phyloP scores from a whole-genome alignment of 2,113 vertebrate genomes.

The Hippopotamus amphibius region DNA sequence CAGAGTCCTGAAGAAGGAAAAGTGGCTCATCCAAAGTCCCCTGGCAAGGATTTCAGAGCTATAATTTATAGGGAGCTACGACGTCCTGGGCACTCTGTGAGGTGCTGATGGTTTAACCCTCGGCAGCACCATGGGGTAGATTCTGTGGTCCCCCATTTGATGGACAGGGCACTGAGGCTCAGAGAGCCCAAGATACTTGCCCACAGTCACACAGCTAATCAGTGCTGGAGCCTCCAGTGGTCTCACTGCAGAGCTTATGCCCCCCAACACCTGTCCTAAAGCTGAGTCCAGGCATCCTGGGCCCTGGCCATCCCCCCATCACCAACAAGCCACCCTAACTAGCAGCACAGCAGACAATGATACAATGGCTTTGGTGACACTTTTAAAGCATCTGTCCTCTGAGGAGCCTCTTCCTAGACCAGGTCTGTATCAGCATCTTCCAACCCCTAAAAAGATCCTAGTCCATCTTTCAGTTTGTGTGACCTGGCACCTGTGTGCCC shows the following conservation, averaged over 20 bases:
- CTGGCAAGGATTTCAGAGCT: not conserved
- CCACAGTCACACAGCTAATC: not conserved
- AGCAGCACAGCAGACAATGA: not conserved
- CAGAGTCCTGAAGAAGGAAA: not conserved
- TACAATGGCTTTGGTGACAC: not conserved
- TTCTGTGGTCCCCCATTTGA: not conserved
- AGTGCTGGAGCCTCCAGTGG: accelerated
- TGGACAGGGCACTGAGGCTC: not conserved
- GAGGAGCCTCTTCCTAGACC: not conserved
- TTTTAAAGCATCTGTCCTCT: not conserved
- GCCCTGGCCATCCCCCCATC: not conserved
- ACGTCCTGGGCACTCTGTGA: not conserved
- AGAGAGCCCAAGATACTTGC: not conserved
- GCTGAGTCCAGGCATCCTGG: not conserved
- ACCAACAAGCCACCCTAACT: not conserved
- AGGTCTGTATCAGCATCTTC: not conserved
- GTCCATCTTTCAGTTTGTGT: not conserved
- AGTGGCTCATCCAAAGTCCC: not conserved
- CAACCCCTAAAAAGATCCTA: not conserved
- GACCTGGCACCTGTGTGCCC: not conserved
- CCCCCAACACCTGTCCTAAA: not conserved
- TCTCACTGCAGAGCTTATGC: not conserved
- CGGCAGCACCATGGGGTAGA: not conserved
- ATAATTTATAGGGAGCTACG: not conserved
- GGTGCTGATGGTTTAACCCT: not conserved